Conservation (phyloP, 2,797 vertebrate species). For the Syngnathus rostellatus region DNA sequence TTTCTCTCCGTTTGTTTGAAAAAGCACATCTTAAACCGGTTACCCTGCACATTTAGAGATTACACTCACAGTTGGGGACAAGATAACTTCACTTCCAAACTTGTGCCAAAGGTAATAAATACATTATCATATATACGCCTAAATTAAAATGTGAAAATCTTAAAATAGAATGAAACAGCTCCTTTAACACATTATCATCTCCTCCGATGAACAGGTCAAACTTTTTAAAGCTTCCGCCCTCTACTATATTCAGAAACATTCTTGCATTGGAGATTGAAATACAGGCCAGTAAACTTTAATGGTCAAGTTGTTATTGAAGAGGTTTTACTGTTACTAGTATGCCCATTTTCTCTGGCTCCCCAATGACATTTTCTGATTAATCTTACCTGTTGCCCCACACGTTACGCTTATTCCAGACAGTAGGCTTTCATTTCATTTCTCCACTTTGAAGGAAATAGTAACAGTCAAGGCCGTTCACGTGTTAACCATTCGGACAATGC, state of each 20-base stretch:
- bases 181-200: no score
- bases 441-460: constrained; percentile 5
- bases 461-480: constrained; percentile 12
- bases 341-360: not conserved
- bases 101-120: no score
- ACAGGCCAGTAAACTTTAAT: not conserved
- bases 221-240: not conserved
- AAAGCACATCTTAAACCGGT: not conserved
- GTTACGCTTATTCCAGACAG: constrained; percentile 6
- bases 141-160: no score
- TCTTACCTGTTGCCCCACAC: constrained; percentile 5
- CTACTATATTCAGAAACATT: not conserved
- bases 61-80: not conserved
- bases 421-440: constrained; percentile 13
- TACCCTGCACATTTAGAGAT: not conserved
- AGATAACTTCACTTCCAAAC: not conserved
- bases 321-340: not conserved
- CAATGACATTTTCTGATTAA: constrained; percentile 16
- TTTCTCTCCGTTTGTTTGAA: not conserved
- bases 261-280: not conserved
- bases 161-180: no score
- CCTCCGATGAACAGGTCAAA: no score
- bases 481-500: not conserved
- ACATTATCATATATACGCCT: no score
- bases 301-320: not conserved